Evolutionary conservation across 2,113 vertebrate species (phyloP), one percentile per base, ranked within the genome.

Genomic region (Vidua macroura): DNA sequence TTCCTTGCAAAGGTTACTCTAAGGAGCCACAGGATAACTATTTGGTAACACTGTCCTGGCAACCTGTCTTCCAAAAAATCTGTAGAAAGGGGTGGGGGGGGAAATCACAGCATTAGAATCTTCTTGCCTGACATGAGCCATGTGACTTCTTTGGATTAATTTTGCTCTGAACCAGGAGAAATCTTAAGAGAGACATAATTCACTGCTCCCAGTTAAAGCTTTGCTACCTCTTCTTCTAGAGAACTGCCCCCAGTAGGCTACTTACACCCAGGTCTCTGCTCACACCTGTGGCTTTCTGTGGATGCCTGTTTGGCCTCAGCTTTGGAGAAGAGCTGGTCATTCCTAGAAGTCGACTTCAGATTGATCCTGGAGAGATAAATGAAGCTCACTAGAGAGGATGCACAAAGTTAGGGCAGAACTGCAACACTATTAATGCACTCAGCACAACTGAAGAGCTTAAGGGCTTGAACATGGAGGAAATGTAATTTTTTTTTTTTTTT

Each of bases 1-100:
- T 78, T 72, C 58, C 37, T 96, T 88, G 68, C 64, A 72, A 62
- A 90, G 83, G 85, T 94, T 95, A 81, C 44, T 28, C 7, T 76
- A 28, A 83, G 46, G 59, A 70, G 83, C 28, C 64, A 83, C 13
- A 46, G 69, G 88, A 59, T 90, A 68, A 93, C 86, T 83, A 60
- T 83, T 68, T 19, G 10, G 37, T 56, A 83, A 86, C 2, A 0
- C 41, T 70, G 37, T 93, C 73, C 52, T 53, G 76, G 60, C 56
- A 87, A 49, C 19, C 53, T 46, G 20, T 72, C 27, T 90, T 90
- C 43, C 43, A 67, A n/a, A 13, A 74, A 51, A 89, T 55, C 21
- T 48, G 37, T 39, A 83, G 64, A 72, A 46, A 35, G 35, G 35
- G 35, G 35, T 7, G 35, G 35, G 8, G 35, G 35, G 35, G 35